Percentiles rank a stretch among this genome's conserved stretches.
These are phyloP conservation scores for Platysternon megacephalum DNA, from an alignment of 2,113 vertebrate genomes.

Conservation along the genomic window DNA sequence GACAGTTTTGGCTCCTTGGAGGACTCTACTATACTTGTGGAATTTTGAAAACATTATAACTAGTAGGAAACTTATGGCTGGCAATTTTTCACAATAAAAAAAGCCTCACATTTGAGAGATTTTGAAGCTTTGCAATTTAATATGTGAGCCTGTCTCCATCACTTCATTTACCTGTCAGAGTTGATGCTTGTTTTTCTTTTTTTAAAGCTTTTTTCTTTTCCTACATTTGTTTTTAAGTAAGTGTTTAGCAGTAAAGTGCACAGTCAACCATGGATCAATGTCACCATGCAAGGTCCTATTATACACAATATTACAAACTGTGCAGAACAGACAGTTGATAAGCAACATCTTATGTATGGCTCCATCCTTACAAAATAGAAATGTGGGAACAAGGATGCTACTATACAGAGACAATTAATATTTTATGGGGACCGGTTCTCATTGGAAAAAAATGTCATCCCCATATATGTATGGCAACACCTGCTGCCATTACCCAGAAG, in stretches of 20 bases:
- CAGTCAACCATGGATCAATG: conserved; percentile 42
- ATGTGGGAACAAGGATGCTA: not conserved
- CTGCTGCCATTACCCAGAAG: not conserved
- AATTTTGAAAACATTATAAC: not conserved
- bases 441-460: not conserved
- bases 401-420: not conserved
- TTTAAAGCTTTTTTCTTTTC: not conserved
- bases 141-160: not conserved
- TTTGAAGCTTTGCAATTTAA: not conserved
- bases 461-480: not conserved
- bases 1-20: not conserved
- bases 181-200: not conserved
- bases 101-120: not conserved
- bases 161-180: conserved; percentile 43
- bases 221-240: conserved; percentile 12
- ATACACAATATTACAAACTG: conserved; percentile 40
- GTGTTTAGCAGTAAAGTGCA: not conserved
- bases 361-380: not conserved
- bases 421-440: not conserved
- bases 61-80: not conserved
- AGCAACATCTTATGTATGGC: not conserved
- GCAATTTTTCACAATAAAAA: not conserved
- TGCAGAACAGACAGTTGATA: conserved; percentile 21
- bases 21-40: fast-evolving
- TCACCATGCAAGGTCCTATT: conserved; percentile 9